These are phyloP conservation scores for Lycocerus yunnanus DNA, from an alignment of 2,888 invertebrate genomes.

Conservation along the genomic window DNA sequence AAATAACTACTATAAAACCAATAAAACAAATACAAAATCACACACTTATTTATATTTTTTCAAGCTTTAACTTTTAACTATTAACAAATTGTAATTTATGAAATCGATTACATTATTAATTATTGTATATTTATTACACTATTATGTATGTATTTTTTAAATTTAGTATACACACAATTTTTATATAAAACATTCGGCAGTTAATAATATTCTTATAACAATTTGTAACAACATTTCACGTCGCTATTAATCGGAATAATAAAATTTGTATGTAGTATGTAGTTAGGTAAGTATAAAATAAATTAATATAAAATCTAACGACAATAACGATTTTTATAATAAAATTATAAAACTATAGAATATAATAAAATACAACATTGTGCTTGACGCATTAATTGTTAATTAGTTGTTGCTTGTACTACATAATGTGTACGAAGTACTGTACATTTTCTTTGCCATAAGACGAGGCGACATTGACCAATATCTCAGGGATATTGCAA, in stretches of 20 bases:
- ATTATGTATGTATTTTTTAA: background rate
- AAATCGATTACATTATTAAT: conserved; percentile 16
- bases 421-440: no score
- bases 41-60: conserved; percentile 12
- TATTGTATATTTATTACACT: background rate
- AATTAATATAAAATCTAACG: background rate
- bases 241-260: background rate
- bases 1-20: background rate
- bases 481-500: no score
- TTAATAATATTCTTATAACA: conserved; percentile 4
- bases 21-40: background rate
- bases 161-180: background rate
- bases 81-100: conserved; percentile 19
- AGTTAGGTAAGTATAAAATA: background rate
- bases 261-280: background rate
- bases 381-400: background rate
- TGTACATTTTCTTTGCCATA: no score
- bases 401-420: no score
- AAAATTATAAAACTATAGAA: background rate
- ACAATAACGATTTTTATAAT: background rate
- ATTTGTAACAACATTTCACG: background rate
- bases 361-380: background rate
- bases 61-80: conserved; percentile 17
- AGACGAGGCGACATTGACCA: no score
- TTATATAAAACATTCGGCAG: conserved; percentile 16